Base-by-base conservation (phyloP, 2,113 vertebrate species). In the Poeciliopsis retropinna region DNA sequence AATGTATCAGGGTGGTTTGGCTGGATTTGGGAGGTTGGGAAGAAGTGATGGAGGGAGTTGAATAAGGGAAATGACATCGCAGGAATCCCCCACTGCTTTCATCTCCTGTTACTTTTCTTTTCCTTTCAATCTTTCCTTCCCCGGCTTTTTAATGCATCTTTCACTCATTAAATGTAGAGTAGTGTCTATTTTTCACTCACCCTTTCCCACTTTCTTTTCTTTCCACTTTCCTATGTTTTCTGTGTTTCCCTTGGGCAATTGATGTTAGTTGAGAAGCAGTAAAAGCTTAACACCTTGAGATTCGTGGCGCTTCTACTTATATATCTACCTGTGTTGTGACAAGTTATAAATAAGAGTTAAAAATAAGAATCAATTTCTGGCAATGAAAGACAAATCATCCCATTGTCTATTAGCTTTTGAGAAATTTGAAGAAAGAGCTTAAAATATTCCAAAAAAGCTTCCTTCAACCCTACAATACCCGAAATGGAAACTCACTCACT, bases 31-130 rank as follows among this genome's bases (percentile, higher is more conserved):
- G 17, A 19, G 5, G 44, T 17, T 19, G 44, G 44, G 15, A 81
- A 78, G 77, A 64, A 70, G 62, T 76, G 70, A 75, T 72, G 72
- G 71, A 4, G 10, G 73, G 74, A 34, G 69, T 86, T 25, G 15
- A 74, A 83, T 78, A 44, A 83, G 84, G 76, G 84, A 87, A 83
- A 80, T 32, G 76, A 92, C 82, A 82, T 78, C 2, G 13, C 64
- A 31, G 65, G 78, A 85, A 85, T 88, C 79, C 41, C 65, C 81
- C 60, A 70, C 84, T 85, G 78, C 78, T 87, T 91, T 91, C 81
- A 88, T 85, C 87, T 88, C 72, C 80, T 17, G 12, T 17, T 78
- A 84, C 47, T 68, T 84, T 75, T 75, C 47, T 85, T 89, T 83
- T 82, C 75, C 67, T 63, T 75, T 47, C 31, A 0, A 64, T 72